These are phyloP conservation scores for Cephus rjabovi DNA, from an alignment of 2,888 invertebrate genomes.

Conservation along the genomic window DNA sequence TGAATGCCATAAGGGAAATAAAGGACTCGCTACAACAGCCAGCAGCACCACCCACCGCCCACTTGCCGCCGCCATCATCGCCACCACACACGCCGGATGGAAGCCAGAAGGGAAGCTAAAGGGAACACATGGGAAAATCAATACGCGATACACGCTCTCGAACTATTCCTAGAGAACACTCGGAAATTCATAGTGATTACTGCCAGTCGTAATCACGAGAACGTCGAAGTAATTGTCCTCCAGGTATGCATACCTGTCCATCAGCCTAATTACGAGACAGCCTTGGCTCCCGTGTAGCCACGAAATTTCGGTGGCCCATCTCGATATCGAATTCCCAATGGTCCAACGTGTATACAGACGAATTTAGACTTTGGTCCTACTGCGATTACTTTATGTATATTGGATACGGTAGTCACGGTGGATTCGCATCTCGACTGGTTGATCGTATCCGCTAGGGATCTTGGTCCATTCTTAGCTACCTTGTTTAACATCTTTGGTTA, in stretches of 20 bases:
- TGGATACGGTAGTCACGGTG: not conserved
- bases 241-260: not conserved
- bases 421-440: not conserved
- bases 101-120: not conserved
- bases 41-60: not conserved
- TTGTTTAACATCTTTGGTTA: not conserved
- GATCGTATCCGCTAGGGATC: not conserved
- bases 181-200: not conserved
- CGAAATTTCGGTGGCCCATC: not conserved
- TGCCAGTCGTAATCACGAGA: not conserved
- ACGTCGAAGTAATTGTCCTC: not conserved
- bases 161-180: not conserved
- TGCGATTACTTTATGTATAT: not conserved
- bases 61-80: not conserved
- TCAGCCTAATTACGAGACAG: not conserved
- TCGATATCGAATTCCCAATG: not conserved
- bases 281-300: not conserved
- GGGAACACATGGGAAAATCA: not conserved
- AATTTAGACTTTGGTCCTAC: not conserved
- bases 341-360: accelerated
- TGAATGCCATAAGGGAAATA: not conserved
- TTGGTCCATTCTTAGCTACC: not conserved
- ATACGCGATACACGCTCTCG: not conserved
- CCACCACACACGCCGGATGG: not conserved
- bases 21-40: not conserved